A percentile compares a stretch with the other conserved stretches of the same genome.
These are phyloP conservation scores for Danio rerio DNA, from an alignment of 2,113 vertebrate species.

Conservation along the genomic window GRCz12tu NC_133189.1:45795501-45796000, in stretches of 20 bases:
- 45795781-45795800: constrained; percentile 35
- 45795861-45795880: neutral
- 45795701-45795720: constrained; percentile 43
- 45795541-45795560: constrained; percentile 44
- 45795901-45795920: neutral
- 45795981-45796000: neutral
- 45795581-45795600: constrained; percentile 22
- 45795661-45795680: constrained; percentile 26
- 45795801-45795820: constrained; percentile 1
- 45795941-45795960: neutral
- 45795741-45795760: constrained; percentile 21
- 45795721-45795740: constrained; percentile 50
- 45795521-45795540: neutral
- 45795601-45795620: constrained; percentile 24
- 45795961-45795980: neutral
- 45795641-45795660: constrained; percentile 36
- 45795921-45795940: neutral
- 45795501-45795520: neutral
- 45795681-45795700: constrained; percentile 40
- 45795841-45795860: neutral
- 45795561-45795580: constrained; percentile 10
- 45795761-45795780: constrained; percentile 21
- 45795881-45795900: neutral
- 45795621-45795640: constrained; percentile 27
- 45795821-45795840: neutral